A percentile compares a stretch with the other conserved stretches of the same genome.
phyloP scores from a whole-genome alignment of 2,113 vertebrate genomes.

The Nerophis lumbriciformis region DNA sequence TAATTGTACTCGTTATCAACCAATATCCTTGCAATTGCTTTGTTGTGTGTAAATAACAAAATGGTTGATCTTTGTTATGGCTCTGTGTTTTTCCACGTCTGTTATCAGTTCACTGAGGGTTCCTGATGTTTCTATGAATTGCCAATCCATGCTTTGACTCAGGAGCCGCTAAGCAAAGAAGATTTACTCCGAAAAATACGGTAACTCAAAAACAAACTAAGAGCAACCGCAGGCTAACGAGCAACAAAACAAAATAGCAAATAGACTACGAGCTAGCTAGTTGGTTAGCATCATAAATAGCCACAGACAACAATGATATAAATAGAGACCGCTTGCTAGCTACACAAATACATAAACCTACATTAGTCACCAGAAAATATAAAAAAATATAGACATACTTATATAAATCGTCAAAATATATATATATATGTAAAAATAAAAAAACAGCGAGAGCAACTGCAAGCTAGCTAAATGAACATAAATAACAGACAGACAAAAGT shows the following conservation, averaged over 20 bases:
- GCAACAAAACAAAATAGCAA: background rate
- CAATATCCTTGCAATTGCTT: too few species aligned
- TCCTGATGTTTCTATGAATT: background rate
- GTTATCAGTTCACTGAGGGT: background rate
- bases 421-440: too few species aligned
- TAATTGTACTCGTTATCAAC: background rate
- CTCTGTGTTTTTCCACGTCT: background rate
- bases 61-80: background rate
- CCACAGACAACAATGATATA: background rate
- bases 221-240: background rate
- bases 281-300: background rate
- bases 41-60: background rate
- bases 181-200: constrained; percentile 15
- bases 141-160: constrained; percentile 11
- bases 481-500: too few species aligned
- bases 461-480: too few species aligned
- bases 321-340: too few species aligned
- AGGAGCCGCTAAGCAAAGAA: constrained; percentile 13
- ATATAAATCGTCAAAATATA: too few species aligned
- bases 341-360: too few species aligned
- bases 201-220: too few species aligned
- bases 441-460: too few species aligned
- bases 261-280: constrained; percentile 1
- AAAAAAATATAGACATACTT: too few species aligned
- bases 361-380: too few species aligned